Conservation (phyloP, 1,140 invertebrate genomes). For the Bombus pyrosoma region DNA sequence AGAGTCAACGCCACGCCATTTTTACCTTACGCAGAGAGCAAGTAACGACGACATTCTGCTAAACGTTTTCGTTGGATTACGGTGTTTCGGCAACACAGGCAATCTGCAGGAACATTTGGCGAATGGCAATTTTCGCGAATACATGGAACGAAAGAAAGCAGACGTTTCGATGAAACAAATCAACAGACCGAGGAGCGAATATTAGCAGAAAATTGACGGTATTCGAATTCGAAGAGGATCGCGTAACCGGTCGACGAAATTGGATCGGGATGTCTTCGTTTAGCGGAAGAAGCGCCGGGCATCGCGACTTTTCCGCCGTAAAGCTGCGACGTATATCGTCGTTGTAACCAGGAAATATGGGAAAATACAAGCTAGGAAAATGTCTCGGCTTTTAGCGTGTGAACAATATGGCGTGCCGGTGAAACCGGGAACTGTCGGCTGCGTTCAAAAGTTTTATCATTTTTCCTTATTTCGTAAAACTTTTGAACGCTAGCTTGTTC, state of each 20-base stretch:
- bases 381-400: constrained; percentile 40
- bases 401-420: constrained; percentile 29
- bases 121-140: neutral
- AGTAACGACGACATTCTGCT: neutral
- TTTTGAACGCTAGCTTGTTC: constrained; percentile 4
- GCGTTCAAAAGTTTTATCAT: constrained; percentile 39
- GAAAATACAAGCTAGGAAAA: constrained; percentile 21
- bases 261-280: constrained; percentile 3
- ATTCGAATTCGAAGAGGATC: neutral
- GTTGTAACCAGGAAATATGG: constrained; percentile 31
- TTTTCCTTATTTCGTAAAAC: constrained; percentile 49
- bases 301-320: neutral
- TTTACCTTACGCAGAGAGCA: too few relatives aligned
- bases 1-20: neutral
- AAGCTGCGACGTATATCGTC: constrained; percentile 1
- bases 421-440: neutral
- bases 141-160: rapidly evolving
- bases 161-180: neutral
- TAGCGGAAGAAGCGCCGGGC: neutral
- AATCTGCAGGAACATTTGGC: neutral
- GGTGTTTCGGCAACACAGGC: neutral
- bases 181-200: neutral
- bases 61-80: neutral
- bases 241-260: constrained; percentile 7
- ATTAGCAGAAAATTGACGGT: neutral